Percentiles rank a stretch among this genome's conserved stretches.
Conservation (phyloP, 2,113 vertebrate species). For the Bubo scandiacus region DNA sequence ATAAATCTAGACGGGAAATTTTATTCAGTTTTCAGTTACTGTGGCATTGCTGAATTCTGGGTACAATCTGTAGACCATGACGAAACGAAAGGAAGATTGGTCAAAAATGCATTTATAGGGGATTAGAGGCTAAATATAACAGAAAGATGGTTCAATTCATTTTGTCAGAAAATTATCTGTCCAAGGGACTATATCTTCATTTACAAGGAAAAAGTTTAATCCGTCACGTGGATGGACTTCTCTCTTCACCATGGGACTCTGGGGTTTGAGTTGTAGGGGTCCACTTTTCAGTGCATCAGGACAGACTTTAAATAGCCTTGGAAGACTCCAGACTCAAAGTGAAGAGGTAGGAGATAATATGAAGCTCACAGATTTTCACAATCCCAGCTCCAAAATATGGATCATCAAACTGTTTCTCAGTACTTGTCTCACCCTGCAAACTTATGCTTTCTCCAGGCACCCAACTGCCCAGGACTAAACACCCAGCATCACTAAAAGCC, state of each 20-base stretch:
- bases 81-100: neutral
- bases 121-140: constrained; percentile 51
- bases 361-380: neutral
- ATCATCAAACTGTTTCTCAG: neutral
- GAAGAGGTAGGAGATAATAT: neutral
- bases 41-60: neutral
- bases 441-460: neutral
- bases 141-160: neutral
- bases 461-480: neutral
- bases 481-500: neutral
- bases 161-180: constrained; percentile 53
- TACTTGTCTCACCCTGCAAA: neutral
- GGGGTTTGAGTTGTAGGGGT: neutral
- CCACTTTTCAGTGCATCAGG: neutral
- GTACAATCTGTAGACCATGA: neutral
- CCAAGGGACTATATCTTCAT: constrained; percentile 10
- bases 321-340: neutral
- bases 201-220: neutral
- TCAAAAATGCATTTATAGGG: constrained; percentile 29
- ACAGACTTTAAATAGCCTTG: neutral
- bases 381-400: neutral
- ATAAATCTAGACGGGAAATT: constrained; percentile 43
- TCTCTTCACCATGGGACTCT: neutral
- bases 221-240: neutral
- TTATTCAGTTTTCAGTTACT: constrained; percentile 53